Conservation (phyloP, 2,888 invertebrate species). For the Sinohyriopsis cumingii region DNA sequence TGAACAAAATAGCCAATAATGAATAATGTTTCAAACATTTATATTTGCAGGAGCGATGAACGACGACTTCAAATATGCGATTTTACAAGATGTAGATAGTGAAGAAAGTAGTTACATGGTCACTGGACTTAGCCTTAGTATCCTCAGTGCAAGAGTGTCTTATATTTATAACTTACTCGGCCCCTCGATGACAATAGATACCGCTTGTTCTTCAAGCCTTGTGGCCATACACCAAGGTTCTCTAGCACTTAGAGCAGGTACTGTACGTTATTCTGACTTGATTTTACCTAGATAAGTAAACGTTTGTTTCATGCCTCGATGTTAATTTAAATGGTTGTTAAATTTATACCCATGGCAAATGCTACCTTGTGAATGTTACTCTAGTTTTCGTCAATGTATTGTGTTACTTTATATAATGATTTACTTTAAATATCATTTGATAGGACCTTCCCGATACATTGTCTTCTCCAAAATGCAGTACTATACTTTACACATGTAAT, state of each 20-base stretch:
- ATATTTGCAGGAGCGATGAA: constrained; percentile 15
- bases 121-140: constrained; percentile 7
- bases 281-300: background rate
- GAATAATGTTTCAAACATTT: too few relatives aligned
- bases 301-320: background rate
- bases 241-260: constrained; percentile 26
- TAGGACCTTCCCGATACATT: too few relatives aligned
- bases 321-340: background rate
- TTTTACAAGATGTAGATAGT: constrained; percentile 1
- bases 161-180: constrained; percentile 18
- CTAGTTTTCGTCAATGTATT: too few relatives aligned
- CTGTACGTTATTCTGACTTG: background rate
- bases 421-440: too few relatives aligned
- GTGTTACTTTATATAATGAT: too few relatives aligned
- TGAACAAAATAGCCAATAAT: too few relatives aligned
- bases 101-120: constrained; percentile 4
- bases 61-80: constrained; percentile 7
- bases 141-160: constrained; percentile 10
- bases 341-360: too few relatives aligned
- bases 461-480: too few relatives aligned
- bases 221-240: too few relatives aligned
- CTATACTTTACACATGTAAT: too few relatives aligned
- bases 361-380: too few relatives aligned
- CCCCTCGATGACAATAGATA: constrained; percentile 16
- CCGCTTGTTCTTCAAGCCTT: constrained; percentile 20